Base-by-base conservation (phyloP, 2,888 invertebrate species). In the Galerucella pusilla region DNA sequence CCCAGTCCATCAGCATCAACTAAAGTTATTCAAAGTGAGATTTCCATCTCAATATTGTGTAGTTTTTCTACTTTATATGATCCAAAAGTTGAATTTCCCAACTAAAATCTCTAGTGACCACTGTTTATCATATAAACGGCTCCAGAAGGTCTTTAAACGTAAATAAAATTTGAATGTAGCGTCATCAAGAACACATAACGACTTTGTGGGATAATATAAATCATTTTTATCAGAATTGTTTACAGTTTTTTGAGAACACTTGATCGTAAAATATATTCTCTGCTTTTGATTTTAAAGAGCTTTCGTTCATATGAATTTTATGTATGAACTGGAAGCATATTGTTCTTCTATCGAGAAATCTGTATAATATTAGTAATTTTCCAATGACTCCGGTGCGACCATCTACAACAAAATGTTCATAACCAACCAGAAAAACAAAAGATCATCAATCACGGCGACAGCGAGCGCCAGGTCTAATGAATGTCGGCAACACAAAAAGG, bases 381-480 rank as follows among this genome's bases (percentile, higher is more conserved):
- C 60, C 60, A 60, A 60, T 61, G 61, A 28, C 12, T 10, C 28
- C 25, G 35, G 14, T 60, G 3, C 49, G 12, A 57, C 57, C 74
- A 79, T 59, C 75, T 63, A 75, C 71, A 28, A 28, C 20, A 49
- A 71, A 80, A 78, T 76, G 78, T 75, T 78, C 79, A 75, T 74
- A 77, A 79, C 78, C 78, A 57, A 11, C 77, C 64, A 77, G 70
- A 80, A 81, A 80, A 83, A 83, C 81, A 83, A 83, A 82, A 80
- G 83, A 76, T 78, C 75, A 84, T 84, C 83, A 83, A 85, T 85
- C 84, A 84, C 74, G 78, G 77, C 77, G 83, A 83, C 81, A 78
- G 82, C 81, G 76, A 81, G 82, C 83, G 83, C 82, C 82, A 81
- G 81, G 77, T 79, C 80, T 83, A 83, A 84, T 83, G 82, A 83